Conservation (phyloP, 2,888 invertebrate species). For the Desoria tigrina region DNA sequence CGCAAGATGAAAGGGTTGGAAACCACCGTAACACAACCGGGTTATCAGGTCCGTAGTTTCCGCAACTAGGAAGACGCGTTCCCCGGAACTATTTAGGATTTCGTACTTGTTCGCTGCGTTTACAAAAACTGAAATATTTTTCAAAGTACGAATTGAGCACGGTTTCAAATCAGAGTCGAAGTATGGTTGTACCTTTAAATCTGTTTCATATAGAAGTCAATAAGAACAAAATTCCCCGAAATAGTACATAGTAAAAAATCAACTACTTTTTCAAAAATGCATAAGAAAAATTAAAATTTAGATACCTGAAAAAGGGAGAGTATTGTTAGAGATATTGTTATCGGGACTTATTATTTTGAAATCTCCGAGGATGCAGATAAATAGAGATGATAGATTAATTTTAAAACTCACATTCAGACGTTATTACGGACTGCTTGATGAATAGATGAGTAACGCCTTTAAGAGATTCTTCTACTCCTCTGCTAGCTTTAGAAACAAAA, state of each 20-base stretch:
- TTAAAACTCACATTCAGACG: slow-evolving; percentile 41
- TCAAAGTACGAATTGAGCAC: too few relatives aligned
- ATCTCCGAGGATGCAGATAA: too few relatives aligned
- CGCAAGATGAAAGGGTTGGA: slow-evolving; percentile 41
- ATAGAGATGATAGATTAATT: slow-evolving; percentile 1
- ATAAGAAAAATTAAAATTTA: too few relatives aligned
- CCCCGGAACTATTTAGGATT: slow-evolving; percentile 43
- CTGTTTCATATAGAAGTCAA: too few relatives aligned
- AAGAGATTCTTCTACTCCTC: slow-evolving; percentile 19
- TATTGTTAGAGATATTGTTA: too few relatives aligned
- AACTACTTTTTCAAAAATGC: too few relatives aligned
- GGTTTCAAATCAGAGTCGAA: too few relatives aligned
- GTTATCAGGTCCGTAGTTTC: slow-evolving; percentile 44
- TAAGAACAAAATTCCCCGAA: too few relatives aligned
- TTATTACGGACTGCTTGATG: slow-evolving; percentile 43
- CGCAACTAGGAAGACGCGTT: slow-evolving; percentile 34
- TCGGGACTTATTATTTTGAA: too few relatives aligned
- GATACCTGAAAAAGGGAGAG: too few relatives aligned
- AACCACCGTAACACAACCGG: slow-evolving; percentile 41
- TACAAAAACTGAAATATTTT: slow-evolving; percentile 37
- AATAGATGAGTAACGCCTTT: slow-evolving; percentile 42
- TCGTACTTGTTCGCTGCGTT: slow-evolving; percentile 47
- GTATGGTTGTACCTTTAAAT: too few relatives aligned
- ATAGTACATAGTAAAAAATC: too few relatives aligned
- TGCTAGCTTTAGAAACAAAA: not conserved